Evolutionary conservation across 1,140 invertebrate genomes (phyloP).

Genomic region (Callitettix versicolor): DNA sequence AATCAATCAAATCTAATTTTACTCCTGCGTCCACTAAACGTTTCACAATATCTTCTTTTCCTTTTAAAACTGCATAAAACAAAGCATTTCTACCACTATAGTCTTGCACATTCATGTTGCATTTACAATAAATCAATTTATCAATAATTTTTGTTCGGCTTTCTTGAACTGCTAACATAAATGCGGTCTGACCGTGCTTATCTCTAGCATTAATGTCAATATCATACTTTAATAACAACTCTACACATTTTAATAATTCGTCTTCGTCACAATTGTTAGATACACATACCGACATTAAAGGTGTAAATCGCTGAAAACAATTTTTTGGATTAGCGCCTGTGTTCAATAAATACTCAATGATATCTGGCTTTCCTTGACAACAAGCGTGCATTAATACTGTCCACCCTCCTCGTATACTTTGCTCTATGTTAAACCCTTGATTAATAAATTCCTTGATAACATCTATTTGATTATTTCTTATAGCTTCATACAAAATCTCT

Average conservation of each 20-base stretch:
- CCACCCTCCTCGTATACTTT: slow-evolving; percentile 32
- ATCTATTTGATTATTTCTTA: slow-evolving; percentile 8
- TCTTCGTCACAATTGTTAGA: slow-evolving; percentile 8
- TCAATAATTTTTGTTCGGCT: slow-evolving; percentile 33
- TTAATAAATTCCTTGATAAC: slow-evolving; percentile 11
- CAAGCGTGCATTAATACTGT: slow-evolving; percentile 40
- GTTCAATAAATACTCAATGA: slow-evolving; percentile 32
- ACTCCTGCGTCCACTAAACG: slow-evolving; percentile 33
- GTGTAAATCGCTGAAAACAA: slow-evolving; percentile 5
- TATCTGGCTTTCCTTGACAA: slow-evolving; percentile 30
- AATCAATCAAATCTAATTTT: slow-evolving; percentile 30
- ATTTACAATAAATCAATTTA: slow-evolving; percentile 29
- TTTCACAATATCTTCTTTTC: slow-evolving; percentile 33
- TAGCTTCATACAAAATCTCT: slow-evolving; percentile 7
- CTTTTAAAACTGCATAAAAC: slow-evolving; percentile 38
- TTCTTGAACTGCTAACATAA: slow-evolving; percentile 37
- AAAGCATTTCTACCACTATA: slow-evolving; percentile 37
- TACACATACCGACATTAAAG: slow-evolving; percentile 12
- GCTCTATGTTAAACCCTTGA: slow-evolving; percentile 31
- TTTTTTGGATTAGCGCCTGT: not conserved
- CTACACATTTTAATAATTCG: slow-evolving; percentile 11
- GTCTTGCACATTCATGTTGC: slow-evolving; percentile 34
- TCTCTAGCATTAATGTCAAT: slow-evolving; percentile 33
- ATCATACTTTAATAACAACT: slow-evolving; percentile 10
- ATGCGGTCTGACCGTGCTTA: slow-evolving; percentile 34